Evolutionary conservation across 2,113 vertebrate genomes (phyloP).

Genomic region (Nansenia antarctica): DNA sequence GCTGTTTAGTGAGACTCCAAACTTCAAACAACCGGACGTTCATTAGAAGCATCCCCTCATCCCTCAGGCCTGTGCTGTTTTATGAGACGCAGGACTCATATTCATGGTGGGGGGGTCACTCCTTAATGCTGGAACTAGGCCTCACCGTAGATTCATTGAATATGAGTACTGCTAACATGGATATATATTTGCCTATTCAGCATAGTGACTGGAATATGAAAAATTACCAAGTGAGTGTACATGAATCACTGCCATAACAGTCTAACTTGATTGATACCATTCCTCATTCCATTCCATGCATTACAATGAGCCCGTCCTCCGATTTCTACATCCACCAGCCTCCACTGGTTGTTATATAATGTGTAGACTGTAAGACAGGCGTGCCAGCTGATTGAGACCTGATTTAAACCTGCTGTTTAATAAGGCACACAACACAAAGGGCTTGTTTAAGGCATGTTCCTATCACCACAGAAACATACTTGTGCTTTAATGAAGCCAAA

Average conservation of each 20-base stretch:
- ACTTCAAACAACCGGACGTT: constrained; percentile 57
- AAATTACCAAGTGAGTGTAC: too few relatives aligned
- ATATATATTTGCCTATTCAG: too few relatives aligned
- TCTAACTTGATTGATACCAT: too few relatives aligned
- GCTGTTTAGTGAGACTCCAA: constrained; percentile 33
- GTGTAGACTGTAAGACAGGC: too few relatives aligned
- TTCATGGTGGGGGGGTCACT: too few relatives aligned
- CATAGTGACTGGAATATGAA: too few relatives aligned
- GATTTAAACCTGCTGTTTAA: constrained; percentile 41
- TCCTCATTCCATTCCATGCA: too few relatives aligned
- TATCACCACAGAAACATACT: not conserved
- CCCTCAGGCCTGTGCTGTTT: constrained; percentile 36
- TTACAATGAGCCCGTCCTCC: too few relatives aligned
- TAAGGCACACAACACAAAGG: constrained; percentile 22
- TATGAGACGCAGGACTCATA: constrained; percentile 19
- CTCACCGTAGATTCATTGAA: not conserved
- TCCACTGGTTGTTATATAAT: too few relatives aligned
- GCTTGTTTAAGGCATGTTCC: constrained; percentile 18
- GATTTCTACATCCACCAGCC: too few relatives aligned
- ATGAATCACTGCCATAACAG: too few relatives aligned
- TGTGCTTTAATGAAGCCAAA: not conserved
- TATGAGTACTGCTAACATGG: not conserved
- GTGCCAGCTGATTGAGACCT: too few relatives aligned
- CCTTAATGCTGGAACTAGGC: not conserved
- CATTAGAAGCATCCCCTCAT: constrained; percentile 38